A percentile compares a stretch with the other conserved stretches of the same genome.
phyloP scores from a whole-genome alignment of 2,888 invertebrate species.

The Drosophila algonquin region DNA sequence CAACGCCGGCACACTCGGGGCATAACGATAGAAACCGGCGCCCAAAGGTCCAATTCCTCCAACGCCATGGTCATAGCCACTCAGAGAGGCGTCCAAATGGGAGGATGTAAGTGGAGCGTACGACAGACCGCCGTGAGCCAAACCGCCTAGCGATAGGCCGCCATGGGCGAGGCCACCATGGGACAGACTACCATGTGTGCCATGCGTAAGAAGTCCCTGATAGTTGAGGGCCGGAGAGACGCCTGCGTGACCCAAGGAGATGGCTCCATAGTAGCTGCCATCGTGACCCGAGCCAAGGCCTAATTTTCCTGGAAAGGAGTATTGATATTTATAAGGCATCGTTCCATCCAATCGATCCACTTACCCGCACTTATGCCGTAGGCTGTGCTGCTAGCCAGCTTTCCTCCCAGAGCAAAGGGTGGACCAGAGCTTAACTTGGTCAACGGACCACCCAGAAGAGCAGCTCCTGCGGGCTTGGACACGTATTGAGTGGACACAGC shows the following conservation, averaged over 20 bases:
- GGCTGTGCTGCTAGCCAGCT: conserved; percentile 51
- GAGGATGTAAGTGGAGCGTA: conserved; percentile 4
- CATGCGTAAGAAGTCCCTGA: conserved; percentile 72
- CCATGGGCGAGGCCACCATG: background rate
- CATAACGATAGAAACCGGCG: conserved; percentile 81
- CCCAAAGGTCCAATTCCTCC: conserved; percentile 77
- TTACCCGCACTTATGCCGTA: conserved; percentile 59
- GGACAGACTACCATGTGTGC: background rate
- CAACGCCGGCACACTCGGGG: conserved; percentile 81
- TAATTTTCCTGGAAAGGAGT: conserved; percentile 43
- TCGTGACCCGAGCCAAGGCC: conserved; percentile 41
- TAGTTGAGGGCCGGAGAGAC: conserved; percentile 76
- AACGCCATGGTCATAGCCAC: conserved; percentile 70
- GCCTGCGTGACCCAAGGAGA: conserved; percentile 71
- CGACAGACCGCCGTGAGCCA: background rate
- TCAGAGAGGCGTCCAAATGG: conserved; percentile 58
- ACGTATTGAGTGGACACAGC: conserved; percentile 23
- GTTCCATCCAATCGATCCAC: conserved; percentile 1
- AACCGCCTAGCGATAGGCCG: background rate
- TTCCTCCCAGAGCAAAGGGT: conserved; percentile 36
- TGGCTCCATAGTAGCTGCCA: conserved; percentile 76
- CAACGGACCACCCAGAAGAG: conserved; percentile 25
- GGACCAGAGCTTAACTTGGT: conserved; percentile 57
- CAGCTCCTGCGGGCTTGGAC: conserved; percentile 4
- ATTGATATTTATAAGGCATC: background rate